Evolutionary conservation across 1,140 invertebrate genomes (phyloP).

Genomic region (Brachionus rotundiformis): DNA sequence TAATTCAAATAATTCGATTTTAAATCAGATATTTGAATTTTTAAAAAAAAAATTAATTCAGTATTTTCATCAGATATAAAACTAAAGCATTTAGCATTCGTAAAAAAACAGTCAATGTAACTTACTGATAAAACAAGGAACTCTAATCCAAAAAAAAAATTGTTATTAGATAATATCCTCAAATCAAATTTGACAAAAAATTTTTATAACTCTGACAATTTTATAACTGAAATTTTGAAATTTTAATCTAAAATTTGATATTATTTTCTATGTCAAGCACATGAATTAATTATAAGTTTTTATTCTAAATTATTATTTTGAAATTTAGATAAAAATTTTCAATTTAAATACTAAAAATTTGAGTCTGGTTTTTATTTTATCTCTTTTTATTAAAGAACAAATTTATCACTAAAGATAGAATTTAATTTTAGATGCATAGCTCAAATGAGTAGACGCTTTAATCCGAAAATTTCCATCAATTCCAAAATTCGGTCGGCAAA

Average conservation of each 20-base stretch:
- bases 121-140: too few relatives aligned
- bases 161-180: too few relatives aligned
- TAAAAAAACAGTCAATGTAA: too few relatives aligned
- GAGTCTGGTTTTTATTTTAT: neutral
- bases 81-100: too few relatives aligned
- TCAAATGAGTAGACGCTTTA: conserved; percentile 1
- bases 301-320: neutral
- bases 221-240: too few relatives aligned
- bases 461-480: neutral
- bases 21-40: too few relatives aligned
- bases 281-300: neutral
- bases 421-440: neutral
- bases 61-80: too few relatives aligned
- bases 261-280: neutral
- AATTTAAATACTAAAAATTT: neutral
- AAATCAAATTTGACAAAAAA: neutral
- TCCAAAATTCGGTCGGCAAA: neutral
- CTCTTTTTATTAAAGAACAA: neutral
- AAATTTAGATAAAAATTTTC: neutral
- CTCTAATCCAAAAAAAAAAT: too few relatives aligned
- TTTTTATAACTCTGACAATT: too few relatives aligned
- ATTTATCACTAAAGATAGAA: neutral
- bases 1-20: too few relatives aligned
- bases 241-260: neutral
- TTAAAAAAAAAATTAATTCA: too few relatives aligned